Base-by-base conservation (phyloP, 2,797 vertebrate genomes). In the Sebastes kiyomatsui region DNA sequence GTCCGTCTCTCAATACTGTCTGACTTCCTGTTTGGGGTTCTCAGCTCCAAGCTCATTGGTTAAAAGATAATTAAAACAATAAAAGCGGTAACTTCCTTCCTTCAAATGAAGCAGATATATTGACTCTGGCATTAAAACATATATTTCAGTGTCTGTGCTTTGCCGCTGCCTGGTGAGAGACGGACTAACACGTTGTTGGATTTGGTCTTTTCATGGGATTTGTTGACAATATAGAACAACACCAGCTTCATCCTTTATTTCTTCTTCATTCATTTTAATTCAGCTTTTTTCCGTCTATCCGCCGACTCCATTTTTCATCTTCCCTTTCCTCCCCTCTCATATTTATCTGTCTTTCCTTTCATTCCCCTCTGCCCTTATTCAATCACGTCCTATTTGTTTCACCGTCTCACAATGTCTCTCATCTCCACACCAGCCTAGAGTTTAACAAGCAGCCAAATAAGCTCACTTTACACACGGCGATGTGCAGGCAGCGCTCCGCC, bases 341-440 rank as follows among this genome's bases (percentile, higher is more conserved):
- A 72, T 70, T 79, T 56, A 72, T 89, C 80, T 67, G 65, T 28
- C 62, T 85, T 73, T 66, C 23, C 65, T 84, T 77, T 73, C 67
- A 27, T 71, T 85, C 81, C 79, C 35, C 80, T 84, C 56, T 87
- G 92, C 81, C 87, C 93, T 90, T 88, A 92, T 94, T 94, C 93
- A 87, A 84, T 95, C 92, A 90, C 89, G 82, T 93, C 81, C 64
- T 61, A 84, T 95, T 93, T 92, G 88, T 89, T 84, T 92, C 81
- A 80, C 54, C 59, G 6, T 77, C 84, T 70, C 79, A 69, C 81
- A 62, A 13, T 7, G 22, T 35, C 28, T 70, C 58, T 79, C 59
- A 23, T 70, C 28, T 38, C 6, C 61, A 72, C 86, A 59, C 54
- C 42, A 27, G 62, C 69, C 10, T 35, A 28, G 13, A 60, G 60